Conservation (phyloP, 2,888 invertebrate species). For the Tipula confusa region DNA sequence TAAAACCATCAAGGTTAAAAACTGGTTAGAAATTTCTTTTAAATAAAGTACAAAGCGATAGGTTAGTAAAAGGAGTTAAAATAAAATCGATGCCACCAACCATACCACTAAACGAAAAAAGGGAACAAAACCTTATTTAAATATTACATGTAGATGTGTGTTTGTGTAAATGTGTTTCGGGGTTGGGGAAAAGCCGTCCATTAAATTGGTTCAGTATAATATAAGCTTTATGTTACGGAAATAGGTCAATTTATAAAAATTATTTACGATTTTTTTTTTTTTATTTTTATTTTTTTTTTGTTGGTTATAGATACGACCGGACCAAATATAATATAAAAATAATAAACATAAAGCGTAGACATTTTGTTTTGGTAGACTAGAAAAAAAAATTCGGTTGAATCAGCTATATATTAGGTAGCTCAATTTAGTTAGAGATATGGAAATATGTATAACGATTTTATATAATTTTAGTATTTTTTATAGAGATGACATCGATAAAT, state of each 20-base stretch:
- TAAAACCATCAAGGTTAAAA: no score
- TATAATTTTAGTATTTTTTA: background rate
- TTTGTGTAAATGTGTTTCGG: no score
- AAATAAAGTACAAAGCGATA: no score
- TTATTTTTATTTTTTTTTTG: background rate
- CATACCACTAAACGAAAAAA: background rate
- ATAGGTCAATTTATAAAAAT: conserved; percentile 20
- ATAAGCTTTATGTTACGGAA: background rate
- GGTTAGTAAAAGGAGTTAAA: no score
- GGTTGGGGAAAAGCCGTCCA: background rate
- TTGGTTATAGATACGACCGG: background rate
- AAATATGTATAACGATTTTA: background rate
- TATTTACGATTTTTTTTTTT: background rate
- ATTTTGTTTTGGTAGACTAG: background rate
- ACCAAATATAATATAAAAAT: no score
- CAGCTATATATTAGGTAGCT: conserved; percentile 1
- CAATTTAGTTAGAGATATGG: background rate
- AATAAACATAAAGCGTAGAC: background rate
- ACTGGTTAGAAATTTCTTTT: no score
- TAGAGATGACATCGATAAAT: background rate
- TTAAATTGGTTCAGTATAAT: background rate
- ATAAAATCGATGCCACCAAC: background rate
- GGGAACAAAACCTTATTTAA: background rate
- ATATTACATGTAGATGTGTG: no score
- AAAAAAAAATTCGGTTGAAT: background rate